These are phyloP conservation scores for Enoplolaimus lenunculus DNA, from an alignment of 2,888 invertebrate species.

Conservation along the genomic window DNA sequence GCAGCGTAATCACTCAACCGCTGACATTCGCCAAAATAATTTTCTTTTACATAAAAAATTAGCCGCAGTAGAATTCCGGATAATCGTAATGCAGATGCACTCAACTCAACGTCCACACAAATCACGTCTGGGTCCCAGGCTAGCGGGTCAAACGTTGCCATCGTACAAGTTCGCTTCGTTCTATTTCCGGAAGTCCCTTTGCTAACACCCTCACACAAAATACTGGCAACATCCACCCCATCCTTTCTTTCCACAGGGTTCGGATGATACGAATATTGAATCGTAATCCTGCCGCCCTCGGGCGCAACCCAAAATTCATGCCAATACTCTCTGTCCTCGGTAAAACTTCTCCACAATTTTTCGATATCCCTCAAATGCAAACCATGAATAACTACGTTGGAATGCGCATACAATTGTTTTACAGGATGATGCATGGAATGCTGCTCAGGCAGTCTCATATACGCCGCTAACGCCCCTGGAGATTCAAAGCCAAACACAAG, in stretches of 20 bases:
- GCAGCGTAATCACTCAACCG: constrained; percentile 67
- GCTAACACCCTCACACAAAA: neutral
- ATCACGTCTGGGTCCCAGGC: constrained; percentile 73
- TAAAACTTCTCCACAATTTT: constrained; percentile 10
- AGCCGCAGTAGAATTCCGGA: constrained; percentile 76
- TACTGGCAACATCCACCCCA: neutral
- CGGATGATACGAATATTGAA: constrained; percentile 79
- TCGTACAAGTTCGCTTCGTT: neutral
- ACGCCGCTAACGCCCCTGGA: constrained; percentile 23
- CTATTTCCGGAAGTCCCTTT: neutral
- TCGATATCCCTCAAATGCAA: neutral
- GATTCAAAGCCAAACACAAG: constrained; percentile 53
- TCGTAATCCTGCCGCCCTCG: constrained; percentile 67
- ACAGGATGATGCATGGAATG: constrained; percentile 25
- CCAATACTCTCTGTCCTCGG: constrained; percentile 55
- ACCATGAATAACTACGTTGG: neutral
- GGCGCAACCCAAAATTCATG: constrained; percentile 91
- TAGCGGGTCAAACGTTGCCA: constrained; percentile 64
- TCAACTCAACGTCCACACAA: constrained; percentile 78
- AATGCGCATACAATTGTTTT: neutral
- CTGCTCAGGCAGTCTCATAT: constrained; percentile 25
- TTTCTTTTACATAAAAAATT: constrained; percentile 53
- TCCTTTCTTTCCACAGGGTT: constrained; percentile 32
- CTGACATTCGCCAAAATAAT: constrained; percentile 92
- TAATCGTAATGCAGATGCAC: constrained; percentile 73